Percentiles rank a stretch among this genome's conserved stretches.
phyloP scores from a whole-genome alignment of 2,797 vertebrate species.

The Hirundo rustica region DNA sequence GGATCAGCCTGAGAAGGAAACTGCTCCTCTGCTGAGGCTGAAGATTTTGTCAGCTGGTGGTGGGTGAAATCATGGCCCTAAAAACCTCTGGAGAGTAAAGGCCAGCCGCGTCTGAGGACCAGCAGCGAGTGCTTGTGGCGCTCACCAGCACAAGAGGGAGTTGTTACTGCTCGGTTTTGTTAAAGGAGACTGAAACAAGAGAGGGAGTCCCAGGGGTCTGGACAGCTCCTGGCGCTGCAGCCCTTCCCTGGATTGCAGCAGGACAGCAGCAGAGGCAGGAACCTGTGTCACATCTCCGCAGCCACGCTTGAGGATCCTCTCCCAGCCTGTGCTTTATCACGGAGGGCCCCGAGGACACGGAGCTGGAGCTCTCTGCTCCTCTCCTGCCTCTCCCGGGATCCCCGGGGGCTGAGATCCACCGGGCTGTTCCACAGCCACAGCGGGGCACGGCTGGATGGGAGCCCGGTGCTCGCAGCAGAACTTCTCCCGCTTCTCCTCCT shows the following conservation, averaged over 20 bases:
- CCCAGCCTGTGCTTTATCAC: background rate
- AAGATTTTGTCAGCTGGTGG: background rate
- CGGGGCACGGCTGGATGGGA: background rate
- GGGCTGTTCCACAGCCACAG: background rate
- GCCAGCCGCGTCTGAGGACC: background rate
- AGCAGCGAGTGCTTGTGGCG: background rate
- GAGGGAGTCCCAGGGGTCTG: background rate
- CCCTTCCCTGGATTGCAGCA: background rate
- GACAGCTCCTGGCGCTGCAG: background rate
- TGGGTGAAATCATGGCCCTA: background rate
- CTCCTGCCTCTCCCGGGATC: background rate
- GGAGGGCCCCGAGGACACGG: background rate
- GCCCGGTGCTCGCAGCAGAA: background rate
- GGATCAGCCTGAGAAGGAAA: background rate
- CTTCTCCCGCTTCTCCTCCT: background rate
- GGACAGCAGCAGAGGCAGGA: background rate
- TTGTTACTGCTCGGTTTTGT: background rate
- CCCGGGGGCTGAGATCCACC: background rate
- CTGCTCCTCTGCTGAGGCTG: background rate
- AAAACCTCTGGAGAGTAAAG: background rate
- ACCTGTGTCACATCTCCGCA: background rate
- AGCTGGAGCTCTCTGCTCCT: background rate
- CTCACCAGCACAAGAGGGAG: background rate
- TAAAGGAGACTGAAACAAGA: rapidly evolving
- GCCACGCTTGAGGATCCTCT: background rate